These are phyloP conservation scores for Lateolabrax maculatus DNA, from an alignment of 2,797 vertebrate species.

Conservation along the genomic window DNA sequence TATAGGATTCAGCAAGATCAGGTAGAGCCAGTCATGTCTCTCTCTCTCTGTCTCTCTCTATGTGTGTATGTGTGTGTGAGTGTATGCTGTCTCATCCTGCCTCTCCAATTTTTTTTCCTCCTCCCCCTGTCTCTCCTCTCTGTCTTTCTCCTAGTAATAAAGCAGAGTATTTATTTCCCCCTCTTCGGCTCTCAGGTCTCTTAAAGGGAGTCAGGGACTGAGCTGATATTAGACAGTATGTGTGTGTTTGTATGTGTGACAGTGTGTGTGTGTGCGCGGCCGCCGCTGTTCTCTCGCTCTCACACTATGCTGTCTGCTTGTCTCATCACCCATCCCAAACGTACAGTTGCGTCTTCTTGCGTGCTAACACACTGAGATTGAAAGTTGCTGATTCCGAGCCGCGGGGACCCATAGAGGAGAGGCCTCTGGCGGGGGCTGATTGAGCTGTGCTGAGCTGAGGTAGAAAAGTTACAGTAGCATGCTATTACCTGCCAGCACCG, in stretches of 20 bases:
- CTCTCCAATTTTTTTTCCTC: constrained; percentile 66
- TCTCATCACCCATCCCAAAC: constrained; percentile 82
- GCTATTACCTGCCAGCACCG: constrained; percentile 82
- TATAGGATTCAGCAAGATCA: constrained; percentile 76
- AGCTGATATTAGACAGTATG: constrained; percentile 79
- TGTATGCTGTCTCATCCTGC: constrained; percentile 55
- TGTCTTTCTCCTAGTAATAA: constrained; percentile 83
- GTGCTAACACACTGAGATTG: constrained; percentile 83
- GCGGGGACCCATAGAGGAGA: constrained; percentile 78
- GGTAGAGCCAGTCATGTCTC: constrained; percentile 55
- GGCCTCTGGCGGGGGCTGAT: constrained; percentile 82
- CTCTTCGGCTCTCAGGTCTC: constrained; percentile 74
- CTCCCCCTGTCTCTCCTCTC: constrained; percentile 54
- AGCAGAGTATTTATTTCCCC: constrained; percentile 85
- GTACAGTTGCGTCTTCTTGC: constrained; percentile 81
- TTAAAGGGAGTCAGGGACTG: constrained; percentile 82
- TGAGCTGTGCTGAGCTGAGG: constrained; percentile 82
- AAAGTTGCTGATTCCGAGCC: constrained; percentile 84
- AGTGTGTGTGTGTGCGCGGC: constrained; percentile 17
- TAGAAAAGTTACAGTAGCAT: constrained; percentile 84
- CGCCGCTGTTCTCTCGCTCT: constrained; percentile 58
- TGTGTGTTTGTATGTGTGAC: constrained; percentile 53
- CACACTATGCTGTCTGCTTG: constrained; percentile 75
- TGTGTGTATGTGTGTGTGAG: constrained; percentile 32
- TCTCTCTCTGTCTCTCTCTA: constrained; percentile 40